These are phyloP conservation scores for Sialis fuliginosa DNA, from an alignment of 2,888 invertebrate species.

Conservation along the genomic window DNA sequence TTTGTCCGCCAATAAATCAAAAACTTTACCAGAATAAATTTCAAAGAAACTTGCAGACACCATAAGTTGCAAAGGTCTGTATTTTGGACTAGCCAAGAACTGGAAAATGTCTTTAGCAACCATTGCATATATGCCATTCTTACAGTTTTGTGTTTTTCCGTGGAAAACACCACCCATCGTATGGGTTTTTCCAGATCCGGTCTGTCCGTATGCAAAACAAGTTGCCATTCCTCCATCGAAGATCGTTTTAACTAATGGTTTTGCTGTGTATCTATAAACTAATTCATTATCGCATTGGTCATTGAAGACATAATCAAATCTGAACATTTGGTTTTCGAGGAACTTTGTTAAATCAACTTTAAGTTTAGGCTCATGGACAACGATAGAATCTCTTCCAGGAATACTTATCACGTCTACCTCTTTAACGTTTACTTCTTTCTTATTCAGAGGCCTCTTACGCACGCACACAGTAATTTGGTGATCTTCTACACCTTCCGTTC, in stretches of 20 bases:
- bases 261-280: slow-evolving; percentile 97
- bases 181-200: slow-evolving; percentile 92
- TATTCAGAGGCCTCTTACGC: slow-evolving; percentile 88
- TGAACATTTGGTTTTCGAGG: slow-evolving; percentile 92
- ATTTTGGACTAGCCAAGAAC: slow-evolving; percentile 51
- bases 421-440: slow-evolving; percentile 67
- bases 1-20: slow-evolving; percentile 79
- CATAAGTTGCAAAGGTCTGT: slow-evolving; percentile 64
- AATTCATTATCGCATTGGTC: slow-evolving; percentile 87
- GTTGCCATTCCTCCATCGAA: slow-evolving; percentile 99
- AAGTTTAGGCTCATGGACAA: slow-evolving; percentile 81
- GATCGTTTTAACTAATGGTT: slow-evolving; percentile 91
- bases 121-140: slow-evolving; percentile 95
- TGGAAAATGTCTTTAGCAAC: slow-evolving; percentile 89
- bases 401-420: slow-evolving; percentile 96
- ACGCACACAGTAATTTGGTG: slow-evolving; percentile 99
- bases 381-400: slow-evolving; percentile 76
- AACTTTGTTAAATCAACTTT: slow-evolving; percentile 98
- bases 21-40: slow-evolving; percentile 94
- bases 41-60: slow-evolving; percentile 97
- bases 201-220: slow-evolving; percentile 99
- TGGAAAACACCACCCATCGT: slow-evolving; percentile 98
- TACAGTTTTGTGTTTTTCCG: slow-evolving; percentile 86
- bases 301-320: slow-evolving; percentile 98
- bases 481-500: slow-evolving; percentile 68